Evolutionary conservation across 1,140 invertebrate genomes (phyloP).

Genomic region (Sycobia sp.): DNA sequence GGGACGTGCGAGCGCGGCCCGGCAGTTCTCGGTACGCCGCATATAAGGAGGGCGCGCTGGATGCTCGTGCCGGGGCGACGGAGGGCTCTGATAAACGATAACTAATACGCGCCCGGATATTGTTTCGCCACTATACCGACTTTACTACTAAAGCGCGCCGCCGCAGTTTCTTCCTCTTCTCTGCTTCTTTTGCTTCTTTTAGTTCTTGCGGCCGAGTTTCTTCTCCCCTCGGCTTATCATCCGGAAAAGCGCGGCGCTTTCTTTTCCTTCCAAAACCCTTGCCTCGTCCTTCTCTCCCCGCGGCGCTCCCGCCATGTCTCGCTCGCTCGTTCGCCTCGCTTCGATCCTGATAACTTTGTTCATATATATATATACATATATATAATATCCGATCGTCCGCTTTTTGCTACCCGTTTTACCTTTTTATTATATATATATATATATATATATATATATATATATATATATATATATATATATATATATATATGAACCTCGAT

Average conservation of each 20-base stretch:
- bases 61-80: not conserved
- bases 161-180: constrained; percentile 8
- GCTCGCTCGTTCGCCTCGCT: constrained; percentile 3
- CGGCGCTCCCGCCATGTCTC: constrained; percentile 4
- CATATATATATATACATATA: not conserved
- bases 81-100: constrained; percentile 41
- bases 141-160: constrained; percentile 25
- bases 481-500: no score
- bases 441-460: no score
- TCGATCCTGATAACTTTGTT: constrained; percentile 30
- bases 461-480: no score
- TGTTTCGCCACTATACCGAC: constrained; percentile 41
- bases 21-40: no score
- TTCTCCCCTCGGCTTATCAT: constrained; percentile 7
- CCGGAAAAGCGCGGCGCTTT: not conserved
- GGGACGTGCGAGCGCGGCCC: no score
- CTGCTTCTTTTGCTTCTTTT: constrained; percentile 28
- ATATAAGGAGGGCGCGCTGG: no score
- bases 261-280: not conserved
- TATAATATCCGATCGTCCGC: no score
- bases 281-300: not conserved
- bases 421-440: no score
- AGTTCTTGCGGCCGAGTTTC: constrained; percentile 8
- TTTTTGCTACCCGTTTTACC: no score
- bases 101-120: constrained; percentile 43